phyloP scores from a whole-genome alignment of 2,113 vertebrate species.

The Meles meles region DNA sequence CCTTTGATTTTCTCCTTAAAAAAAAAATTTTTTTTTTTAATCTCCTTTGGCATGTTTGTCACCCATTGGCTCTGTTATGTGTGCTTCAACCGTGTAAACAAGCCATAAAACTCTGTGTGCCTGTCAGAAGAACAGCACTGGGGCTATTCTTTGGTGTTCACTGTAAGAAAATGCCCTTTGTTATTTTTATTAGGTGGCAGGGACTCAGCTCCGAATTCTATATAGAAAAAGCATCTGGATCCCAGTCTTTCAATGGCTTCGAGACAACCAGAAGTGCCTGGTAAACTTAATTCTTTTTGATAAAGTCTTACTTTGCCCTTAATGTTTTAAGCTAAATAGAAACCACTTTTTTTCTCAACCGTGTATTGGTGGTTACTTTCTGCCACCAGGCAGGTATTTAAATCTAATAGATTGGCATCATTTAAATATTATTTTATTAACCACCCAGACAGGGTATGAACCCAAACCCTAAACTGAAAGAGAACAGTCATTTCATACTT shows the following conservation, averaged over 20 bases:
- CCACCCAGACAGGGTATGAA: not conserved
- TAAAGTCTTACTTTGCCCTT: slow-evolving; percentile 3
- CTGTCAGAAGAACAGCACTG: not conserved
- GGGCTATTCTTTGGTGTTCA: slow-evolving; percentile 21
- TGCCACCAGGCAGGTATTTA: not conserved
- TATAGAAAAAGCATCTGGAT: slow-evolving; percentile 69
- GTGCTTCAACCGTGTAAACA: not conserved
- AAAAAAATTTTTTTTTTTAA: not conserved
- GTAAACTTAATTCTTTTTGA: slow-evolving; percentile 78
- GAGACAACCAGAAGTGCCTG: slow-evolving; percentile 80
- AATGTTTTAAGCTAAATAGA: not conserved
- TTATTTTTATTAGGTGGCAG: slow-evolving; percentile 78
- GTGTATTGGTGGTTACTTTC: not conserved
- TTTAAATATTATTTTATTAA: not conserved
- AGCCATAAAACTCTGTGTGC: not conserved
- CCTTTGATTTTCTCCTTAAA: not conserved
- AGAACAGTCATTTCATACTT: not conserved
- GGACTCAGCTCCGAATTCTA: slow-evolving; percentile 67
- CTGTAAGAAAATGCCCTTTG: slow-evolving; percentile 59
- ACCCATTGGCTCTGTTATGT: not conserved
- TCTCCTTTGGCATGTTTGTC: not conserved
- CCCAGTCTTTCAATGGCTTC: slow-evolving; percentile 80
- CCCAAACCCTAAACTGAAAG: not conserved
- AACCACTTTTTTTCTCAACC: not conserved
- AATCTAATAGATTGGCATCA: not conserved